Base-by-base conservation (phyloP, 2,888 invertebrate species). In the Tetanocera ferruginea region DNA sequence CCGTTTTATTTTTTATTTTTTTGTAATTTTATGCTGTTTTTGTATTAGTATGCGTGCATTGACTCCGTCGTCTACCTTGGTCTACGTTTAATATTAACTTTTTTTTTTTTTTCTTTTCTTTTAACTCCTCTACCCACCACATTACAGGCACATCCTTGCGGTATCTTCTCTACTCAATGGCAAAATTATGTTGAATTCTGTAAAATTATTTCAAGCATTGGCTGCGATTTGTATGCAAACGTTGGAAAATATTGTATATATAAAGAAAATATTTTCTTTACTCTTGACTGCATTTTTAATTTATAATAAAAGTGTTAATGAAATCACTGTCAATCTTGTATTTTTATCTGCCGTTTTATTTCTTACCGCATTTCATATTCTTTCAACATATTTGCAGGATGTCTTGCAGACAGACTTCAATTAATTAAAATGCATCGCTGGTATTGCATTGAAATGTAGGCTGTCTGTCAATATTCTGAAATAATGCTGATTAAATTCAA, bases 31-130 rank as follows among this genome's bases (percentile, higher is more conserved):
- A n/a, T 80, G 60, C 74, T 79, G 57, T 62, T 51, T 60, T 72
- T 67, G 34, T 81, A 81, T 80, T 81, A 78, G 81, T 80, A 81
- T 82, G 83, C 82, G 81, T 82, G 78, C 82, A 81, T 78, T 83
- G 81, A 80, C 81, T 82, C 64, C 73, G 74, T 62, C 80, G 76
- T 78, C 52, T 69, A 25, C 69, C 51, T 64, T 64, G 28, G 49
- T 49, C 62, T 73, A 55, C 34, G 55, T 25, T 19, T 11, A 71
- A 51, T 73, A 37, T 14, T 71, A 2, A 19, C n/a, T 11, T 8
- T 55, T 60, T 25, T 51, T 60, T 19, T 0, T 66, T 72, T 51
- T 5, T 25, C 43, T 80, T 17, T 52, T 37, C 25, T 2, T 76
- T 25, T 60, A 55, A 64, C 73, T 72, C 74, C 66, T 79, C 31